Conservation (phyloP, 1,140 invertebrate species). For the Piezodorus guildinii region DNA sequence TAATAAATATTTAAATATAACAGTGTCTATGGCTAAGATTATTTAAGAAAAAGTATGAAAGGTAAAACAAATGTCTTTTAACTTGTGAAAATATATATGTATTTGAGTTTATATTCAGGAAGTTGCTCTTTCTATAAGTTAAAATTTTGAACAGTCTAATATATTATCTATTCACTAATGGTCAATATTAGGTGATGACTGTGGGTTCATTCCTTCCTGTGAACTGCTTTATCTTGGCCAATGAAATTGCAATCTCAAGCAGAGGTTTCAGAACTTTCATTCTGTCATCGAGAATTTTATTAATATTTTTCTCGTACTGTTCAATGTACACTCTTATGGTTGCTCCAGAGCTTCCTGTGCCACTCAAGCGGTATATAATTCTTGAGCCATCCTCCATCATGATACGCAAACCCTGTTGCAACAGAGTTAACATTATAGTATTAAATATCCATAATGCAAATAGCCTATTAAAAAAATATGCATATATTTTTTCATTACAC, state of each 20-base stretch:
- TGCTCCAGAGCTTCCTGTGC: conserved; percentile 93
- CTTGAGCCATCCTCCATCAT: conserved; percentile 89
- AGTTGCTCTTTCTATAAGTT: no score
- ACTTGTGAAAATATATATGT: no score
- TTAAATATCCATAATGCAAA: no score
- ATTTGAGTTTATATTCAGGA: no score
- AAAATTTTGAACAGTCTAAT: no score
- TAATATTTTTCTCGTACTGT: conserved; percentile 52
- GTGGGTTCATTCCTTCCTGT: conserved; percentile 84
- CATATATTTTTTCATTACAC: no score
- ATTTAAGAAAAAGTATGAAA: no score
- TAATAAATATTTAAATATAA: no score
- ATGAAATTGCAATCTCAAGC: conserved; percentile 70
- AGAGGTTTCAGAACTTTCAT: conserved; percentile 76
- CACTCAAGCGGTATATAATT: conserved; percentile 86
- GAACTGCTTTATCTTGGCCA: conserved; percentile 71
- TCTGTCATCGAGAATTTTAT: conserved; percentile 56
- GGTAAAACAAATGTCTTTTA: no score
- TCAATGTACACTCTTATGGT: conserved; percentile 93
- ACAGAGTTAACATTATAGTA: no score
- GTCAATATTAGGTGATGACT: conserved; percentile 82
- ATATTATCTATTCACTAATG: neutral
- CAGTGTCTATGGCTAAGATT: no score
- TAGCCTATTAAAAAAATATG: no score
- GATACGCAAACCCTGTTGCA: conserved; percentile 74